Evolutionary conservation across 2,888 invertebrate species (phyloP).

Genomic region (Hetaerina titia): DNA sequence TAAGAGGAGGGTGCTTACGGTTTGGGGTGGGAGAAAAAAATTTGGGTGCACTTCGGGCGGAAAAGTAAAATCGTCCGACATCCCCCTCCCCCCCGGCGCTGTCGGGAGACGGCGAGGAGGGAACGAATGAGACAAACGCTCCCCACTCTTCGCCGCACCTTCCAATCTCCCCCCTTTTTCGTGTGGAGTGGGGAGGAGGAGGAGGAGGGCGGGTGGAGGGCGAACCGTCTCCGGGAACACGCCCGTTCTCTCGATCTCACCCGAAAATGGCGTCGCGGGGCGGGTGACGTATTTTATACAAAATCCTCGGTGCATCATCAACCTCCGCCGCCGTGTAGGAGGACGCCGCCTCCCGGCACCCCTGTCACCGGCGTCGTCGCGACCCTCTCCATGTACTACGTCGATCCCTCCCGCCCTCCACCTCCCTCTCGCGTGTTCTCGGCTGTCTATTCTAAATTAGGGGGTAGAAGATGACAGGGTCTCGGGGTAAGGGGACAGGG

Average conservation of each 20-base stretch:
- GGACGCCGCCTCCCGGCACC: not conserved
- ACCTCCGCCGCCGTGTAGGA: not conserved
- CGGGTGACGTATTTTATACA: constrained; percentile 4
- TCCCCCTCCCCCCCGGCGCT: no score
- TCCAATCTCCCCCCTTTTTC: no score
- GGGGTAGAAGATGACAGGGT: constrained; percentile 55
- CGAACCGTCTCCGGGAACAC: no score
- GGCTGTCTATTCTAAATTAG: constrained; percentile 65
- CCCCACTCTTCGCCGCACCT: no score
- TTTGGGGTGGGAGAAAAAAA: no score
- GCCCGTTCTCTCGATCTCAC: not conserved
- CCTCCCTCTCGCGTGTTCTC: not conserved
- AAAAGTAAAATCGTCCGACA: no score
- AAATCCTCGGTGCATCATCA: not conserved
- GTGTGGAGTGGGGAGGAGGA: no score
- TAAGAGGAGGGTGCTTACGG: no score
- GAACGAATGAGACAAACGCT: no score
- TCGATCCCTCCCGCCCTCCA: not conserved
- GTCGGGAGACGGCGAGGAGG: no score
- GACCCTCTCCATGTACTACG: not conserved
- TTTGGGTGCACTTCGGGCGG: no score
- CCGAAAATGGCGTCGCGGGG: not conserved
- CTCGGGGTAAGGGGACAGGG: not conserved
- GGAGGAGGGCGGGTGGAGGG: no score
- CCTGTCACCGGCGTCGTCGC: constrained; percentile 23